Conservation (phyloP, 1,140 invertebrate genomes). For the Drosophila triauraria region DNA sequence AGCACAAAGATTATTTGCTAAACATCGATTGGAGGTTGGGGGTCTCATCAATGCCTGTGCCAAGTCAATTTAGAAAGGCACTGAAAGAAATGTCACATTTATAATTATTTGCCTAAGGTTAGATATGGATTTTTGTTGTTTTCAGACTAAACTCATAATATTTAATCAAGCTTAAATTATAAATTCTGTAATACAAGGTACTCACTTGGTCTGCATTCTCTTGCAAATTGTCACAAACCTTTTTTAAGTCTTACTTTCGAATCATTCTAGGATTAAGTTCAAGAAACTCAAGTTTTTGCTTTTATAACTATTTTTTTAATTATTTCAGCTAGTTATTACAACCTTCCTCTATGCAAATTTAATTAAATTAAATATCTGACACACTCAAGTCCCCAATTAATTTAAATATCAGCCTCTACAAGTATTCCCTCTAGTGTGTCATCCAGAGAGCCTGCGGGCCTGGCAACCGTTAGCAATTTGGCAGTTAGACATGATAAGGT, state of each 20-base stretch:
- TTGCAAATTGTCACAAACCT: too few relatives aligned
- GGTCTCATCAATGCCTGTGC: constrained; percentile 49
- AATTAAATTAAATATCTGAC: background rate
- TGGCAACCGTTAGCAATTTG: constrained; percentile 29
- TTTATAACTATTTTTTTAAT: background rate
- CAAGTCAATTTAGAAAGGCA: constrained; percentile 27
- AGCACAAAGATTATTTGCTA: constrained; percentile 37
- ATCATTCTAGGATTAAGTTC: too few relatives aligned
- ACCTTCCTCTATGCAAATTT: background rate
- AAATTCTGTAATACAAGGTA: too few relatives aligned
- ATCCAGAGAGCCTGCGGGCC: constrained; percentile 1
- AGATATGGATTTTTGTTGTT: too few relatives aligned
- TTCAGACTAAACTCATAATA: too few relatives aligned
- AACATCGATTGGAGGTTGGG: constrained; percentile 25
- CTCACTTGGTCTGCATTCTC: too few relatives aligned
- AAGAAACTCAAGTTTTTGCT: too few relatives aligned
- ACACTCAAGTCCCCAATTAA: background rate
- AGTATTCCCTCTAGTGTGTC: constrained; percentile 6
- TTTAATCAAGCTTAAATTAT: too few relatives aligned
- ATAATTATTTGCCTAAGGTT: too few relatives aligned
- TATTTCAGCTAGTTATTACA: too few relatives aligned
- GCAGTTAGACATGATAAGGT: constrained; percentile 66
- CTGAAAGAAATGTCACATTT: background rate
- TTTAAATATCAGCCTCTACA: background rate
- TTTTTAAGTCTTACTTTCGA: too few relatives aligned